These are phyloP conservation scores for Pyxicephalus adspersus DNA, from an alignment of 2,113 vertebrate genomes.

Conservation along the genomic window DNA sequence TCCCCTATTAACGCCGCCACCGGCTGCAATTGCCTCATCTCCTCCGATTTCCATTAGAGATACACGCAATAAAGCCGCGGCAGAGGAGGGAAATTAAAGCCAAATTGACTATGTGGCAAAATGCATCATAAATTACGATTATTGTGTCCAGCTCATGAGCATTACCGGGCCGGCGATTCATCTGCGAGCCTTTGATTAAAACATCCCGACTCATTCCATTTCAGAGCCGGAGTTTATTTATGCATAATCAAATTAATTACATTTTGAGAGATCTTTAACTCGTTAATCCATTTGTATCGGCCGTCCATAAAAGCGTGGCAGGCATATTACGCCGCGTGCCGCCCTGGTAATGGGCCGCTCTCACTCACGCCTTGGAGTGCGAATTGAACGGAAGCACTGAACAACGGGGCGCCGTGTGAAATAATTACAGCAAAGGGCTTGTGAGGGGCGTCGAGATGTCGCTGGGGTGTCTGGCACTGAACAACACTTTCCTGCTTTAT, in stretches of 20 bases:
- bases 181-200: conserved; percentile 72
- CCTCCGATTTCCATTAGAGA: conserved; percentile 71
- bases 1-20: conserved; percentile 19
- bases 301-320: conserved; percentile 28
- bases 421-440: background rate
- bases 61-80: conserved; percentile 64
- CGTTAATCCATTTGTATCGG: conserved; percentile 69
- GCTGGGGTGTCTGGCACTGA: background rate
- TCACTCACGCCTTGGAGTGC: background rate
- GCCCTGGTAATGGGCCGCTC: background rate
- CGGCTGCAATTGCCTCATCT: conserved; percentile 42
- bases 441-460: background rate
- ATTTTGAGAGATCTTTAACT: conserved; percentile 73
- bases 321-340: background rate
- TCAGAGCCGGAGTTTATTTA: conserved; percentile 61
- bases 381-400: background rate
- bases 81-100: conserved; percentile 78
- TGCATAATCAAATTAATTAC: conserved; percentile 79
- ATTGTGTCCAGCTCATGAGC: conserved; percentile 70
- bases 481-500: background rate
- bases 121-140: conserved; percentile 75
- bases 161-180: conserved; percentile 68
- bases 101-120: conserved; percentile 84
- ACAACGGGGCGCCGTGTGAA: background rate
- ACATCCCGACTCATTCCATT: conserved; percentile 62